Evolutionary conservation across 2,797 vertebrate species (phyloP), one percentile per base, ranked within the genome.

Genomic region (Lepus townsendii): DNA sequence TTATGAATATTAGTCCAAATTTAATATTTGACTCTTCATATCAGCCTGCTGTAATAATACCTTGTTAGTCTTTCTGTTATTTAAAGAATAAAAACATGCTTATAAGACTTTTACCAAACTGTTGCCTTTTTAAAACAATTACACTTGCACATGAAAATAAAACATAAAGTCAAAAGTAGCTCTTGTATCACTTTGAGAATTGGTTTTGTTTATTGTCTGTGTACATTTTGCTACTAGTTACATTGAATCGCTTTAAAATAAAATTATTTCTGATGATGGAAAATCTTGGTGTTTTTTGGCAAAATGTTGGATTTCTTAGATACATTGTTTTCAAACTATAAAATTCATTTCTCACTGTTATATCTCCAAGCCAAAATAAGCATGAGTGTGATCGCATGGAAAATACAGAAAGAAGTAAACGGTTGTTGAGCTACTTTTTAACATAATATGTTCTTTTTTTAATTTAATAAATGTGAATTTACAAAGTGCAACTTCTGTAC

Each of bases 221-320:
- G 93, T 96, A 83, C 42, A 95, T 97, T 97, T 96, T 97, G 96
- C 95, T 97, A 96, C 93, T 26, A 85, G 69, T 96, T 96, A 94
- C 30, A 77, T 0, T 85, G 65, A 97, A 86, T 68, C 90, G 96
- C 92, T 96, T 96, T 96, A 94, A 92, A 96, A 85, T 91, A 47
- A 47, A 47, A 96, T 90, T 94, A 94, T 97, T 97, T 96, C 93
- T 96, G 77, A 96, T 83, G 93, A 93, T 88, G 78, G 94, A 88
- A 91, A 78, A 57, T 35, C 16, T 80, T 95, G 47, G 68, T 85
- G 30, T n/a, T 62, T 68, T 87, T 87, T 47, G 20, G 20, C 12
- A 66, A 72, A 88, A 85, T 0, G 32, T 50, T 50, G 47, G 12
- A 42, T 42, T 88, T n/a, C 80, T 50, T 75, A 80, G 11, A 35